Base-by-base conservation (phyloP, 2,113 vertebrate species). In the Phainopepla nitens region DNA sequence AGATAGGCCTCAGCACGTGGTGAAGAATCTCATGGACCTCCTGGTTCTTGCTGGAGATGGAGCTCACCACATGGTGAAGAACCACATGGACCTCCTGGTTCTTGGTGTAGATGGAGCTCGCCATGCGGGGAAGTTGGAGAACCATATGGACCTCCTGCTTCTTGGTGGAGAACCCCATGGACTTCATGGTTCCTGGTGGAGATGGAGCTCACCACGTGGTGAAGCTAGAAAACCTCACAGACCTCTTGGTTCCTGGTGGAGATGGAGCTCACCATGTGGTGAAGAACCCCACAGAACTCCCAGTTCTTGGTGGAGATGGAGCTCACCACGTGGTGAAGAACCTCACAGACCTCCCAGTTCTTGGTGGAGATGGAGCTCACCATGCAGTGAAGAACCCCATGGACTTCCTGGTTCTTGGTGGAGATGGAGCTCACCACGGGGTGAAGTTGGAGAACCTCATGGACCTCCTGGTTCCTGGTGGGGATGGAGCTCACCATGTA, bases 361-460 rank as follows among this genome's bases (percentile, higher is more conserved):
- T 11, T 44, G 62, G 21, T 65, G 29, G 15, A 65, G 22, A 57
- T 35, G 56, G 31, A 28, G 12, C n/a, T 51, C 19, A 51, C 35
- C 14, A 39, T 1, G 3, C 7, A 4, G 19, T 15, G 28, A 10
- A 42, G 13, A 72, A 56, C 51, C 9, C 15, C 17, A 11, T 1
- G 2, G 23, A 22, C 14, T 19, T 39, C n/a, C 13, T 0, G 1
- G 12, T 21, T 72, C 39, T 15, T n/a, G 50, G 69, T 72, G 22
- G 23, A 20, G 23, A 49, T 49, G 44, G 23, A 47, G 12, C 33
- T 35, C 44, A 60, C 44, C 65, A 35, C 1, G 1, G 2, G 5
- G 4, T 35, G 24, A 2, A 28, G n/a, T n/a, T n/a, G n/a, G n/a
- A n/a, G n/a, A 69, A 50, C 45, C 2, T 4, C 45, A 27, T 0